Percentiles rank a stretch among this genome's conserved stretches.
Conservation (phyloP, 2,888 invertebrate species). For the Lasioglossum lativentre region DNA sequence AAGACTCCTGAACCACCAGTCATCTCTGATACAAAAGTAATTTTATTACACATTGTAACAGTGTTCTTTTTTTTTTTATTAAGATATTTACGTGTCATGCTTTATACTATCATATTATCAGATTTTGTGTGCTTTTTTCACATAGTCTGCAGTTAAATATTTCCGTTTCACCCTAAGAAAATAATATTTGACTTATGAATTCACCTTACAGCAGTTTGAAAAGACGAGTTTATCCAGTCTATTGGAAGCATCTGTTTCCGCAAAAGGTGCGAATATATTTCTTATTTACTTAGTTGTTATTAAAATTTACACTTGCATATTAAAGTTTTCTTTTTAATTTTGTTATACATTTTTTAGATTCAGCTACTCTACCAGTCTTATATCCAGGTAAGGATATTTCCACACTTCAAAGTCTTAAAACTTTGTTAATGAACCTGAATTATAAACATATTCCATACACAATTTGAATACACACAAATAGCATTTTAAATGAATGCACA, state of each 20-base stretch:
- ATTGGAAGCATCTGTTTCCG: constrained; percentile 83
- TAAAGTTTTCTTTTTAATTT: constrained; percentile 32
- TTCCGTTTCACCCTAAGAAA: constrained; percentile 25
- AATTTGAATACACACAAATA: neutral
- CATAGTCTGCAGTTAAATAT: constrained; percentile 23
- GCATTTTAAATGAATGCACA: neutral
- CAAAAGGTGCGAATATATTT: constrained; percentile 80
- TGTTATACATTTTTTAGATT: constrained; percentile 74
- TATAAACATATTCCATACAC: neutral
- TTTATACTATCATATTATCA: constrained; percentile 21
- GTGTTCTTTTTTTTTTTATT: constrained; percentile 19
- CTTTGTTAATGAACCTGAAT: neutral
- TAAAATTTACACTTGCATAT: constrained; percentile 21
- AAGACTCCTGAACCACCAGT: constrained; percentile 83
- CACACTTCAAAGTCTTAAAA: neutral
- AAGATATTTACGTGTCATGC: constrained; percentile 24
- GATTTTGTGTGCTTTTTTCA: constrained; percentile 33
- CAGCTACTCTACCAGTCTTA: constrained; percentile 76
- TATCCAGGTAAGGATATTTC: constrained; percentile 82
- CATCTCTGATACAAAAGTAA: constrained; percentile 83
- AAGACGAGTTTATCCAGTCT: constrained; percentile 84
- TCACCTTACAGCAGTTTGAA: constrained; percentile 81
- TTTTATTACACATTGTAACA: constrained; percentile 54
- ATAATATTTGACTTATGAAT: constrained; percentile 59
- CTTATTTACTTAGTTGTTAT: constrained; percentile 43